Evolutionary conservation across 2,113 vertebrate species (phyloP).

Genomic region (Todiramphus saurophagus): DNA sequence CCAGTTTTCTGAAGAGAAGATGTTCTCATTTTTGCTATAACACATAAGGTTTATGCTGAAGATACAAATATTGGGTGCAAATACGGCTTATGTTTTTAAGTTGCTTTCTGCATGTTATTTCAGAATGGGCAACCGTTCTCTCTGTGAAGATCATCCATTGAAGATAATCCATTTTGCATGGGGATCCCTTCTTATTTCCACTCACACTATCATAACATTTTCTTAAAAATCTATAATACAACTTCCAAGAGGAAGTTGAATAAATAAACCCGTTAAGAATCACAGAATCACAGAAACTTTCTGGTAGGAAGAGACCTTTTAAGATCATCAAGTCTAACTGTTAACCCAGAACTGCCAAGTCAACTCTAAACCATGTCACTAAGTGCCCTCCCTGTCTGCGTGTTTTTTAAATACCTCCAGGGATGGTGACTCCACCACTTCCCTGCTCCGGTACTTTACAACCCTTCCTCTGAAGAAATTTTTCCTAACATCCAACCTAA

Average conservation of each 20-base stretch:
- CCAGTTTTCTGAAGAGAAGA: background rate
- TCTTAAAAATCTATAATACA: background rate
- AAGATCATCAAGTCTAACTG: no score
- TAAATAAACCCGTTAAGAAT: background rate
- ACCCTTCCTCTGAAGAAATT: no score
- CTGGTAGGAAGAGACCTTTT: no score
- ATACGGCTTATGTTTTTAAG: background rate
- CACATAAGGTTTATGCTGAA: background rate
- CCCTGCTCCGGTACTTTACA: no score
- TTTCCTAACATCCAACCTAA: no score
- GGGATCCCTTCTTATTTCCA: background rate
- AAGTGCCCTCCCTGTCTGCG: no score
- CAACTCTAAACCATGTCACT: no score
- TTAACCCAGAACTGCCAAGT: no score
- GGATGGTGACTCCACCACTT: no score
- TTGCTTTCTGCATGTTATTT: background rate
- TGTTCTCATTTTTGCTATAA: background rate
- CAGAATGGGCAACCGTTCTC: background rate
- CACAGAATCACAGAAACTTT: no score
- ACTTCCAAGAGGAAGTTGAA: background rate
- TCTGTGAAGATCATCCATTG: background rate
- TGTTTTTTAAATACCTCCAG: no score
- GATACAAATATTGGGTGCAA: background rate
- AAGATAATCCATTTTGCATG: background rate
- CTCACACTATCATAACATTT: background rate